phyloP scores from a whole-genome alignment of 2,888 invertebrate species.

The Amphipoea oculea region DNA sequence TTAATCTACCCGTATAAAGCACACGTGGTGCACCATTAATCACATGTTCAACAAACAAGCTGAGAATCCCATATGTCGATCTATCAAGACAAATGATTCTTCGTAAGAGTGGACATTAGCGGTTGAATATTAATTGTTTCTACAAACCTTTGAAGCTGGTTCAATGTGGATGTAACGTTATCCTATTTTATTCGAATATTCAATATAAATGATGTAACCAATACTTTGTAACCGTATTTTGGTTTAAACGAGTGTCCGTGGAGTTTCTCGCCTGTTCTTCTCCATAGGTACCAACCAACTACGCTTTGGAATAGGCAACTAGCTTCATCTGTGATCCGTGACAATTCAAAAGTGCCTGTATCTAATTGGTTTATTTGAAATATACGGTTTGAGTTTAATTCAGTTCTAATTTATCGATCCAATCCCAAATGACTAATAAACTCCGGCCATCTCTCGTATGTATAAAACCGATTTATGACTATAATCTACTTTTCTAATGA shows the following conservation, averaged over 20 bases:
- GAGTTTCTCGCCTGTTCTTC: background rate
- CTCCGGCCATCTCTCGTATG: background rate
- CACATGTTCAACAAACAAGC: slow-evolving; percentile 60
- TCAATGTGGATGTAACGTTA: slow-evolving; percentile 12
- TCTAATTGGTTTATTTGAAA: background rate
- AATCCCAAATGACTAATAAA: slow-evolving; percentile 16
- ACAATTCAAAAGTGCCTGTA: background rate
- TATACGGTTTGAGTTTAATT: background rate
- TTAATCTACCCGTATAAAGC: slow-evolving; percentile 53
- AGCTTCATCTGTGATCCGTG: background rate
- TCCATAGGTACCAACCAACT: background rate
- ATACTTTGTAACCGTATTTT: background rate
- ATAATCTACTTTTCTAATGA: slow-evolving; percentile 45
- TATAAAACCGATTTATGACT: slow-evolving; percentile 53
- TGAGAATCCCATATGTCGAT: slow-evolving; percentile 55
- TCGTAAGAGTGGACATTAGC: slow-evolving; percentile 40
- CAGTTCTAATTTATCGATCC: slow-evolving; percentile 33
- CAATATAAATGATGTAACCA: background rate
- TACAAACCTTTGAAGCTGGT: slow-evolving; percentile 39
- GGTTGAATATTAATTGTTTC: slow-evolving; percentile 37
- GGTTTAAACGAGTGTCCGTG: background rate
- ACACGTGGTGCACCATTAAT: slow-evolving; percentile 67
- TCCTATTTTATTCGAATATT: slow-evolving; percentile 17
- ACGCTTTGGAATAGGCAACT: background rate
- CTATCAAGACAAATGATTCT: slow-evolving; percentile 69